These are phyloP conservation scores for Subanguina moxae DNA, from an alignment of 1,140 invertebrate species.

Conservation along the genomic window DNA sequence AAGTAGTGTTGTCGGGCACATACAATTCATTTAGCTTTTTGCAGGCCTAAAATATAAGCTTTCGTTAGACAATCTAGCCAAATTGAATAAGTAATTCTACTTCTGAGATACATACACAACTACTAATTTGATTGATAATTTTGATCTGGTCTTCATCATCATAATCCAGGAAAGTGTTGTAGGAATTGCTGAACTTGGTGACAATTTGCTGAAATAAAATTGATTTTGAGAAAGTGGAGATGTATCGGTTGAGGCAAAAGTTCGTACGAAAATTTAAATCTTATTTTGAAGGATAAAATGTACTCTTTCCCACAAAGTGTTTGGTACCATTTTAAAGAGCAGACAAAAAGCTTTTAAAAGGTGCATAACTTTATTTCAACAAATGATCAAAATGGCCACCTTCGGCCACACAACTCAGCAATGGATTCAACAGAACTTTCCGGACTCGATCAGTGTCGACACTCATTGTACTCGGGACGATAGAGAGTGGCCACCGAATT, in stretches of 20 bases:
- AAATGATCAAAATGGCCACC: too few species aligned
- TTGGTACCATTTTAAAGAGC: too few species aligned
- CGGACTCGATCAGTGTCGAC: too few species aligned
- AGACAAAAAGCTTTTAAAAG: too few species aligned
- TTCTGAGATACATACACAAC: conserved; percentile 9
- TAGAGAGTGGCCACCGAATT: too few species aligned
- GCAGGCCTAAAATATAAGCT: conserved; percentile 15
- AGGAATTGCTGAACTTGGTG: conserved; percentile 22
- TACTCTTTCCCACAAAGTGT: neutral
- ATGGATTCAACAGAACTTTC: too few species aligned
- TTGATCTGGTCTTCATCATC: conserved; percentile 34
- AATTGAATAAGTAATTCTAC: neutral
- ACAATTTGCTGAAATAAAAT: conserved; percentile 21
- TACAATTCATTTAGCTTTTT: conserved; percentile 32
- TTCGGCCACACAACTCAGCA: too few species aligned
- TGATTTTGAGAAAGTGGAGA: neutral
- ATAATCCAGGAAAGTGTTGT: conserved; percentile 29
- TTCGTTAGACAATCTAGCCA: conserved; percentile 12
- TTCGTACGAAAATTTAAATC: too few species aligned
- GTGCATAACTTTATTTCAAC: too few species aligned
- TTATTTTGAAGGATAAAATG: neutral
- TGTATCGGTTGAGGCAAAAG: neutral
- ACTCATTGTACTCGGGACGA: too few species aligned
- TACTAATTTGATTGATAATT: conserved; percentile 16
- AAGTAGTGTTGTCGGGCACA: conserved; percentile 40